Evolutionary conservation across 1,140 invertebrate species (phyloP), one percentile per base, ranked within the genome.

Genomic region (Helicoverpa zea): DNA sequence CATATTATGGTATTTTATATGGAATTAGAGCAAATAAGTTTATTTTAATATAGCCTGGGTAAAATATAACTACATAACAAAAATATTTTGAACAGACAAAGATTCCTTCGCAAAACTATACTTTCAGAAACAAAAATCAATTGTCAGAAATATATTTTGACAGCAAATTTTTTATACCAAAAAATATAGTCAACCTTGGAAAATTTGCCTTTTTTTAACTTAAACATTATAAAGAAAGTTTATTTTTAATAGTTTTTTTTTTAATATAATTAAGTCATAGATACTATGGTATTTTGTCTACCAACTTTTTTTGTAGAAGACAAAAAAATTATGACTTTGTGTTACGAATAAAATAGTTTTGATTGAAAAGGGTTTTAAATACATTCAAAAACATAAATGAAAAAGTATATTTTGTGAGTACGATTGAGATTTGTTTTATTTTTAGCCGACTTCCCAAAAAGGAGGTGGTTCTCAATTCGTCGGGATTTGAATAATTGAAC

Each of bases 181-280:
- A 58, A 29, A 23, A 7, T 18, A 9, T 16, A 29, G 35, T 35
- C 35, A 59, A 3, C 0, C 23, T 18, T 9, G 18, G 14, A 59
- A 59, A 59, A 59, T 12, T 12, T 59, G 58, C 10, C n/a, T 59
- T 9, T 2, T 59, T 29, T 12, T 12, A 43, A 59, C 58, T 59
- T 59, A 59, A 59, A 59, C 5, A 43, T 43, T 43, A 59, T 59
- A 29, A 59, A 29, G 9, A 23, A 23, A 12, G 12, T 58, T 23
- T 63, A 63, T 7, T 35, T 63, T 63, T 2, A 64, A 30, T 64
- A 14, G 61, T 30, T 63, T 64, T 43, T 43, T 30, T 63, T 64
- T 43, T 35, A 35, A 43, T 43, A 43, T 43, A 64, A 35, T 12
- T 16, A 16, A 64, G 61, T 64, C 61, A 64, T 43, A 43, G 18